phyloP scores from a whole-genome alignment of 2,888 invertebrate species.

The Torymus texanus region DNA sequence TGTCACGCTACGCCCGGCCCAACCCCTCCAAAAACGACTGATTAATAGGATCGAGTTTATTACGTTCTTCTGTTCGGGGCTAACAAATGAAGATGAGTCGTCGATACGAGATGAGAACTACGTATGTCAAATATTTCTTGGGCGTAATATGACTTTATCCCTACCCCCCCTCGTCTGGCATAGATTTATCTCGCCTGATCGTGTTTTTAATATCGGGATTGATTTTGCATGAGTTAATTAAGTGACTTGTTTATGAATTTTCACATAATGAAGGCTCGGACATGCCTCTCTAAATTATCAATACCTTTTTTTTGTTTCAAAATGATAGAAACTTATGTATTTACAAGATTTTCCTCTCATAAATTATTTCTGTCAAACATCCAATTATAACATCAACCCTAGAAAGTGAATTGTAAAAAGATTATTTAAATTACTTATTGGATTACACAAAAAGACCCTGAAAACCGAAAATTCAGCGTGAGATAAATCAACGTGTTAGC shows the following conservation, averaged over 20 bases:
- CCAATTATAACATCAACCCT: too few relatives aligned
- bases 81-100: conserved; percentile 50
- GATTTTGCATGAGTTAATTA: conserved; percentile 5
- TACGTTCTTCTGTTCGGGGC: conserved; percentile 18
- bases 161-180: neutral
- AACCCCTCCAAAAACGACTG: conserved; percentile 50
- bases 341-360: too few relatives aligned
- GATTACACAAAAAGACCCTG: too few relatives aligned
- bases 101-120: neutral
- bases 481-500: too few relatives aligned
- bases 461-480: too few relatives aligned
- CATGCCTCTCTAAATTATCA: too few relatives aligned
- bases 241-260: neutral
- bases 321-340: too few relatives aligned
- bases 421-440: too few relatives aligned
- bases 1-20: neutral
- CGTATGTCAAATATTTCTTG: conserved; percentile 28
- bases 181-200: conserved; percentile 1
- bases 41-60: conserved; percentile 52
- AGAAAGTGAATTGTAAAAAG: too few relatives aligned
- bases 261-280: neutral
- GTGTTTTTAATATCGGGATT: conserved; percentile 10
- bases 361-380: too few relatives aligned
- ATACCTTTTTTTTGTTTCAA: too few relatives aligned
- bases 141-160: neutral